Evolutionary conservation across 1,140 invertebrate genomes (phyloP), one percentile per base, ranked within the genome.

Genomic region (Manduca sexta): DNA sequence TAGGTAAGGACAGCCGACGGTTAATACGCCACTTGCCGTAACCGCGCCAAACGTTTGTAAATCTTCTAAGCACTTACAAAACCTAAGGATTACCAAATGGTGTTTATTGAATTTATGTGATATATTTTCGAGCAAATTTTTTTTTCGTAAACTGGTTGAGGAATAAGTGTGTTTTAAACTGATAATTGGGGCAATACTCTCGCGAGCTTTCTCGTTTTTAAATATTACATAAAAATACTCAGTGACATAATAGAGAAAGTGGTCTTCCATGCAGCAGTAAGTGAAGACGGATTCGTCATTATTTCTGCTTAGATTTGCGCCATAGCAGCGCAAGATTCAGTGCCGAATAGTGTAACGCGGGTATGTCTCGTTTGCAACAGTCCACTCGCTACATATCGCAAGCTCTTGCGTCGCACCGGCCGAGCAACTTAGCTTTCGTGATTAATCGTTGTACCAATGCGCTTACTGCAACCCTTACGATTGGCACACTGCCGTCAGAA

Each of bases 381-480:
- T 61, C 52, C 44, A 57, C 56, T 61, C 62, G 66, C 64, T 77
- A 75, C 63, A 75, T 74, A 78, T 80, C 64, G 76, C 78, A 74
- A 79, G 69, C 71, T 74, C 72, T 83, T 75, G 74, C 80, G 64
- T 74, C 66, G 65, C 53, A 33, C 43, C 31, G 18, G 35, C 54
- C 52, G 56, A 62, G 58, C 64, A 47, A 44, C 53, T 39, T 41
- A 64, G 52, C 64, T 69, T 71, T 77, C 64, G 62, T 74, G 63
- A 74, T 70, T 78, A 69, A 78, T 73, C 58, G 62, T 68, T 49
- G 65, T 62, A 67, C 66, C 63, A 61, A 74, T 65, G 54, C 58
- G 57, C 55, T 50, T 52, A 58, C 41, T 56, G 48, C 52, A 59
- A 59, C 55, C 48, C 60, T 54, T 34, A 42, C 43, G 37, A 49